These are phyloP conservation scores for Cyprinodon tularosa DNA, from an alignment of 2,113 vertebrate genomes.

Conservation along the genomic window DNA sequence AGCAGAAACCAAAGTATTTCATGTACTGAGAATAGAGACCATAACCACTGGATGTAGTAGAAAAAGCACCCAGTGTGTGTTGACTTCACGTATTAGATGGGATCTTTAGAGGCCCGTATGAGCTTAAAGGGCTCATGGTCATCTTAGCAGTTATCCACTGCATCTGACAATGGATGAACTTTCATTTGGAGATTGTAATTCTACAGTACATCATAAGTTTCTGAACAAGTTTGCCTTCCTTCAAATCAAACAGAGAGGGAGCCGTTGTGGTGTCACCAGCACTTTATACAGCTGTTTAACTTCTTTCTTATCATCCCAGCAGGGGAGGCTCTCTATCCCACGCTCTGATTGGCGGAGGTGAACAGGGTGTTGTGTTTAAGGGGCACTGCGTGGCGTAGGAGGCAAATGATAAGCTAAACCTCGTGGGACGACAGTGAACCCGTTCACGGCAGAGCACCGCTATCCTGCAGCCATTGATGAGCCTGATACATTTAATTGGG, in stretches of 20 bases:
- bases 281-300: slow-evolving; percentile 46
- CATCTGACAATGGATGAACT: neutral
- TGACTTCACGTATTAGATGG: neutral
- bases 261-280: neutral
- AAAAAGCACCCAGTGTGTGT: too few relatives aligned
- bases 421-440: slow-evolving; percentile 68
- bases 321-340: slow-evolving; percentile 14
- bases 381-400: slow-evolving; percentile 39
- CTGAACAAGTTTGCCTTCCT: neutral
- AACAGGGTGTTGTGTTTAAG: slow-evolving; percentile 2
- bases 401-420: slow-evolving; percentile 65
- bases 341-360: slow-evolving; percentile 37
- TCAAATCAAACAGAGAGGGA: neutral
- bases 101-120: too few relatives aligned
- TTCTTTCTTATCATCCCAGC: slow-evolving; percentile 40
- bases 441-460: slow-evolving; percentile 37
- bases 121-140: too few relatives aligned
- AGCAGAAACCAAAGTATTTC: neutral
- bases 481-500: slow-evolving; percentile 78
- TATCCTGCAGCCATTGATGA: slow-evolving; percentile 73
- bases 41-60: neutral
- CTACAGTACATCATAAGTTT: neutral
- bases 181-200: neutral
- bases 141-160: too few relatives aligned
- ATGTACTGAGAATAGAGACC: neutral